phyloP scores from a whole-genome alignment of 2,113 vertebrate species.

The Chiloscyllium plagiosum region DNA sequence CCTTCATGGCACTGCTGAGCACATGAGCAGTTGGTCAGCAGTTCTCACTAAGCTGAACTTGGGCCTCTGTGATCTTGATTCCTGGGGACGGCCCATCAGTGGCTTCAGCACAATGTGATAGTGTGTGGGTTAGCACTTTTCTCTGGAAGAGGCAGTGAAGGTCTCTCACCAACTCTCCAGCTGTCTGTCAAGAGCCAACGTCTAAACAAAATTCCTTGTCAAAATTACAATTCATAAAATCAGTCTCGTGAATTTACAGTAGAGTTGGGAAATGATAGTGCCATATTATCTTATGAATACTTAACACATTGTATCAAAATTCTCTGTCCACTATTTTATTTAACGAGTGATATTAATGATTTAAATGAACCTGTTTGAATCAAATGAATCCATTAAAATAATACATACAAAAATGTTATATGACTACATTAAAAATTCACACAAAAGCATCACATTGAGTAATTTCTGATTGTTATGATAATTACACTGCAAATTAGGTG shows the following conservation, averaged over 20 bases:
- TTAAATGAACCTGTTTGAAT: constrained; percentile 16
- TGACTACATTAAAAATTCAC: not conserved
- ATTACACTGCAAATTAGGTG: not conserved
- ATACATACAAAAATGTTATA: not conserved
- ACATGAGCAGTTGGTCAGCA: too few relatives aligned
- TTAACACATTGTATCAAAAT: not conserved
- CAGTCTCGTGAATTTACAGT: not conserved
- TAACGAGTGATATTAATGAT: constrained; percentile 9
- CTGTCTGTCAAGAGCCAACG: too few relatives aligned
- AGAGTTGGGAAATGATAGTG: not conserved
- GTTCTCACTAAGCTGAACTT: too few relatives aligned
- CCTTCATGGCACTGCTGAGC: too few relatives aligned
- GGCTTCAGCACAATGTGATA: too few relatives aligned
- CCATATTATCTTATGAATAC: constrained; percentile 16
- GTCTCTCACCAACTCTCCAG: too few relatives aligned
- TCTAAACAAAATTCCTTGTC: not conserved
- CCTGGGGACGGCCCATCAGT: too few relatives aligned
- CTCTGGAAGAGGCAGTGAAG: too few relatives aligned
- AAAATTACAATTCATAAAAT: constrained; percentile 2
- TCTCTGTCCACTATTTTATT: not conserved
- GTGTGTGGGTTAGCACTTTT: too few relatives aligned
- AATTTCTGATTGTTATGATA: not conserved
- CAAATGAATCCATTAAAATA: constrained; percentile 13
- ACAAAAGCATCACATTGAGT: not conserved
- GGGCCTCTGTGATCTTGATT: too few relatives aligned